These are phyloP conservation scores for Mesembrinibis cayennensis DNA, from an alignment of 2,113 vertebrate genomes.

Conservation along the genomic window DNA sequence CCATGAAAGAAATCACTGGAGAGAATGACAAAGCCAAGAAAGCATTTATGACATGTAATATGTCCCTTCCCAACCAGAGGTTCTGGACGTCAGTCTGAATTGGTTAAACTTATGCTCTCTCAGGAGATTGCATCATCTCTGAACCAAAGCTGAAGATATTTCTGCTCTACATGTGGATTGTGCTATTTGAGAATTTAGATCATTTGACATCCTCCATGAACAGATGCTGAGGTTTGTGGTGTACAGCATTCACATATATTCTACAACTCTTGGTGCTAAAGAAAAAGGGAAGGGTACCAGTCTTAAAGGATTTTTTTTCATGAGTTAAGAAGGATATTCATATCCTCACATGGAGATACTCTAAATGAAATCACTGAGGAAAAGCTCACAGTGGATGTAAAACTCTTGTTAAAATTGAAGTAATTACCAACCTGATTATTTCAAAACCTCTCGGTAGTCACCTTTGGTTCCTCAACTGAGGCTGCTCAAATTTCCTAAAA, in stretches of 20 bases:
- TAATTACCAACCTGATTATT: not conserved
- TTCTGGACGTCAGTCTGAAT: not conserved
- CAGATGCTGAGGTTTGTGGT: not conserved
- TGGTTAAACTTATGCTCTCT: not conserved
- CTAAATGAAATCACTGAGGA: not conserved
- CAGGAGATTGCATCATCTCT: not conserved
- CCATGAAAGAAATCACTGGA: not conserved
- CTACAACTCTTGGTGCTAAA: not conserved
- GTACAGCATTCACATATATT: not conserved
- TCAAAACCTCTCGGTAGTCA: not conserved
- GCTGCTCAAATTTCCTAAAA: not conserved
- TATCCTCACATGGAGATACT: not conserved
- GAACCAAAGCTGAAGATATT: not conserved
- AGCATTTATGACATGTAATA: not conserved
- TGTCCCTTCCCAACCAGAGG: not conserved
- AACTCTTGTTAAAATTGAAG: not conserved
- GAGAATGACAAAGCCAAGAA: not conserved
- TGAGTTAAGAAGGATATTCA: not conserved
- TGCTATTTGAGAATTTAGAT: not conserved
- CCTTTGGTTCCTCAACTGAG: not conserved
- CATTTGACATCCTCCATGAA: not conserved
- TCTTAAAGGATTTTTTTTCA: not conserved
- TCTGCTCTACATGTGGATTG: not conserved
- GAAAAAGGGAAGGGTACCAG: not conserved
- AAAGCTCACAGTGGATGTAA: not conserved